phyloP scores from a whole-genome alignment of 2,888 invertebrate genomes.

The Torymus tubicola region DNA sequence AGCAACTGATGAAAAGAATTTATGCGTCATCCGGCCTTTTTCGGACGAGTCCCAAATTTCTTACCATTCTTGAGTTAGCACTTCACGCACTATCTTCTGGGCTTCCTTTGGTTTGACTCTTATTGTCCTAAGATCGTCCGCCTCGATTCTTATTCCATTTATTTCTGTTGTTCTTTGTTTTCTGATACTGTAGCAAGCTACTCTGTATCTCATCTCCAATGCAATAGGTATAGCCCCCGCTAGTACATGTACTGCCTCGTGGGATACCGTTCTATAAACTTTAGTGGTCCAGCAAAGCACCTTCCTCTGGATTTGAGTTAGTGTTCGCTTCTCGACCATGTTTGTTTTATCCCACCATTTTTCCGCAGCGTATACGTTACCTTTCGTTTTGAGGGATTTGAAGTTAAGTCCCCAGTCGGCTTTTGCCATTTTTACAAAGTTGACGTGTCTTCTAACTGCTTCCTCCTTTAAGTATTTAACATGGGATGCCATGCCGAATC shows the following conservation, averaged over 20 bases:
- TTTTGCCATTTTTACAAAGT: neutral
- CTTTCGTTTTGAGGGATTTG: neutral
- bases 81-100: neutral
- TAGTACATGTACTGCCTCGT: neutral
- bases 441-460: no score
- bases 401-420: constrained; percentile 16
- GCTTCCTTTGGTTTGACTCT: neutral
- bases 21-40: neutral
- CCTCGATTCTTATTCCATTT: neutral
- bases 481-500: no score
- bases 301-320: neutral
- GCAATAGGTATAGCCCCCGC: constrained; percentile 15
- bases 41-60: neutral
- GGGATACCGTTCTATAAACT: neutral
- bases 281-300: neutral
- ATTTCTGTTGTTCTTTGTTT: neutral
- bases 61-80: constrained; percentile 11
- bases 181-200: neutral
- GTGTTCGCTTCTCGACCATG: no score
- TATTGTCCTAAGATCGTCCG: no score
- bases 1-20: constrained; percentile 8
- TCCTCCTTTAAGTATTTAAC: no score
- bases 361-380: constrained; percentile 5
- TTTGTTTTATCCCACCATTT: constrained; percentile 13
- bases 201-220: neutral